Evolutionary conservation across 2,113 vertebrate species (phyloP), one percentile per base, ranked within the genome.

Genomic region (Rhinoptilus africanus): DNA sequence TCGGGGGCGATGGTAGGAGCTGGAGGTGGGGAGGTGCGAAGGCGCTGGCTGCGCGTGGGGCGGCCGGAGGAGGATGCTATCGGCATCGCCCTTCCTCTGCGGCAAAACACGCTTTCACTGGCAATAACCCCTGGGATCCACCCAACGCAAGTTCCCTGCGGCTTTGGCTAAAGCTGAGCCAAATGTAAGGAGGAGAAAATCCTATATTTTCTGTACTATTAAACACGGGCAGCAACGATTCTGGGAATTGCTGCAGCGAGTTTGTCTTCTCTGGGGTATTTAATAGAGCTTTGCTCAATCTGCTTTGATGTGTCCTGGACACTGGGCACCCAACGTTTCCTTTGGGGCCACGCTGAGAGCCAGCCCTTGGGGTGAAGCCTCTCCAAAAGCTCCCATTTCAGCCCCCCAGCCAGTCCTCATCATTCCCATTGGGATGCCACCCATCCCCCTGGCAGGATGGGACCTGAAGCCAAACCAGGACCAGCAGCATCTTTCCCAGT

Each of bases 61-160:
- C 0, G 2, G 72, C 14, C 0, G 13, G 69, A 67, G 86, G 69
- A 81, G 74, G 85, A 77, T 22, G 80, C 19, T 0, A 56, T 66
- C 8, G 21, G 67, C 86, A 28, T 41, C 9, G 0, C n/a, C 69
- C 77, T 68, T 76, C 80, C 54, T 57, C 60, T 50, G 84, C 68
- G 5, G 57, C 78, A 53, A 20, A 56, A 8, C 69, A 47, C 22
- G 1, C 39, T 32, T 8, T 8, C 37, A 4, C 6, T 16, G 72
- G 8, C 8, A 15, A 68, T 24, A 75, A 48, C 21, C 75, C 79
- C 21, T 0, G 0, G 37, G 79, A 56, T 60, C 62, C 11, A n/a
- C 0, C 0, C 26, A 9, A 30, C 54, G 51, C 51, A 16, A 9
- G 37, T 43, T 56, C 86, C n/a, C 89, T 51, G 63, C 4, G 5